A percentile compares a stretch with the other conserved stretches of the same genome.
These are phyloP conservation scores for Thomomys bottae DNA, from an alignment of 2,113 vertebrate species.

Conservation along the genomic window DNA sequence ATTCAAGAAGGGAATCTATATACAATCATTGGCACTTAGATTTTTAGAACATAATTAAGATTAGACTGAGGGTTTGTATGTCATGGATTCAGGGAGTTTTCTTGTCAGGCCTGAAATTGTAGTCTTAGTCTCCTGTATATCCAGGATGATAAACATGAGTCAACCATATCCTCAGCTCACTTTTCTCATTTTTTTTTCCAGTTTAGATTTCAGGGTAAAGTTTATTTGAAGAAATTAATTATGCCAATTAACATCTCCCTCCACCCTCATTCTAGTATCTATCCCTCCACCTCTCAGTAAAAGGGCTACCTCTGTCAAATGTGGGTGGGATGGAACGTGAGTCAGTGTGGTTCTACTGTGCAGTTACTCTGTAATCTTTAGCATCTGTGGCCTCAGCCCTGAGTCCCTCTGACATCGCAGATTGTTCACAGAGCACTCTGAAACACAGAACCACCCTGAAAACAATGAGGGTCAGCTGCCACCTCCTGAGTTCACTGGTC, in stretches of 20 bases:
- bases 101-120: no score
- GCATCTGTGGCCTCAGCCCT: background rate
- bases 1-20: no score
- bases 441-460: slow-evolving; percentile 31
- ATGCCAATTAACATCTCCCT: background rate
- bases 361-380: slow-evolving; percentile 9
- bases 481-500: slow-evolving; percentile 61
- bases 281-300: background rate
- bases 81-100: no score
- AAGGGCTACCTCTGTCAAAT: background rate
- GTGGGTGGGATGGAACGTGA: background rate
- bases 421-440: slow-evolving; percentile 38
- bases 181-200: slow-evolving; percentile 25
- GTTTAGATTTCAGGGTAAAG: slow-evolving; percentile 42
- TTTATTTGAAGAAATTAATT: slow-evolving; percentile 76
- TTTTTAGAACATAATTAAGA: no score
- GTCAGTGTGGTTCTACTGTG: background rate
- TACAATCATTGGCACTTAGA: no score
- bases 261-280: background rate
- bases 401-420: slow-evolving; percentile 16
- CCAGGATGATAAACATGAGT: no score
- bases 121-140: no score
- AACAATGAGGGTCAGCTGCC: slow-evolving; percentile 21
- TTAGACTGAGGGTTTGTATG: no score
- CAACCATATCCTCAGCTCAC: no score